Evolutionary conservation across 2,888 invertebrate species (phyloP).

Genomic region (Julus scanicus): DNA sequence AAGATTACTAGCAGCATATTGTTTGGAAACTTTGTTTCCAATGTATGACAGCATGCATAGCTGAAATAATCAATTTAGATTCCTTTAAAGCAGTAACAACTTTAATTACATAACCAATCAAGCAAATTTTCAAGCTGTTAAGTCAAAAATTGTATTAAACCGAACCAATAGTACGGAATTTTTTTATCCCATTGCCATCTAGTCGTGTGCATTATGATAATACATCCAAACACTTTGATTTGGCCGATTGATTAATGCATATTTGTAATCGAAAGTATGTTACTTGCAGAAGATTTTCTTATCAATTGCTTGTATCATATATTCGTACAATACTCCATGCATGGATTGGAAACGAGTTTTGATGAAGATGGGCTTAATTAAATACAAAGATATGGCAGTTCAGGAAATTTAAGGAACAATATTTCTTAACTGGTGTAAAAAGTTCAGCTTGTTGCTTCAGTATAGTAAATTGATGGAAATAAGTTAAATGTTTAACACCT

Average conservation of each 20-base stretch:
- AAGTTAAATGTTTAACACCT: neutral
- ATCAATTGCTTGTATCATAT: neutral
- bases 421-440: neutral
- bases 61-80: neutral
- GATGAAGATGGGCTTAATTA: neutral
- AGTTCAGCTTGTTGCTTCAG: neutral
- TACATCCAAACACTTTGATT: neutral
- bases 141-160: neutral
- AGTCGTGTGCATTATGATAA: neutral
- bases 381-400: neutral
- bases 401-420: neutral
- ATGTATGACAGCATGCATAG: neutral
- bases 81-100: neutral
- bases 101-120: neutral
- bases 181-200: slow-evolving; percentile 12
- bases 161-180: neutral
- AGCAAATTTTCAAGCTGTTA: neutral
- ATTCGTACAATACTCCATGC: too few species aligned
- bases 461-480: neutral
- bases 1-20: neutral
- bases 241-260: neutral
- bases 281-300: neutral
- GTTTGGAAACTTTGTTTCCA: slow-evolving; percentile 15
- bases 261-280: neutral
- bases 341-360: neutral